phyloP scores from a whole-genome alignment of 64 coral and sea anemone species.

The Anthopleura sola region DNA sequence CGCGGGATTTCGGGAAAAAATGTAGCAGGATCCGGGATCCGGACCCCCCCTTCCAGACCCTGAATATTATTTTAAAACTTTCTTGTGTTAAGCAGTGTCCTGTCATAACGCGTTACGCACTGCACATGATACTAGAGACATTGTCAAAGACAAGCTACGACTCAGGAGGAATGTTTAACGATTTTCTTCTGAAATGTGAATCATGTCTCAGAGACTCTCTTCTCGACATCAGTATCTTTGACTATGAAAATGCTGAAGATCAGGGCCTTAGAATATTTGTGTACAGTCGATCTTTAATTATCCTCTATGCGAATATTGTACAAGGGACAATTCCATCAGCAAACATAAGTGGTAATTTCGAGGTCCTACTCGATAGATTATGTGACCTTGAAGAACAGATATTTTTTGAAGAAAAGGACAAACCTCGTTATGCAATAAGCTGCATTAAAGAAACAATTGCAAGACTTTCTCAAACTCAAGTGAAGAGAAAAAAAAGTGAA shows the following conservation, averaged over 20 bases:
- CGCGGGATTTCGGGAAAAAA: no score
- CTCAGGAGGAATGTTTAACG: not conserved
- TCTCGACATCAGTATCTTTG: not conserved
- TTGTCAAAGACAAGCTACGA: not conserved
- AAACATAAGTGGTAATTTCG: not conserved
- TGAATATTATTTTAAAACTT: not conserved
- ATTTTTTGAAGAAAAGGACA: not conserved
- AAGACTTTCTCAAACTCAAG: not conserved
- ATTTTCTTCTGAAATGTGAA: not conserved
- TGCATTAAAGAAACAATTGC: not conserved
- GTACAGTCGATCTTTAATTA: conserved; percentile 1
- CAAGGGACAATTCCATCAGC: not conserved
- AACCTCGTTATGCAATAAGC: not conserved
- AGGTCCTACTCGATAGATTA: not conserved
- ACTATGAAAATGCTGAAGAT: not conserved
- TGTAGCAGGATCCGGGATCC: no score
- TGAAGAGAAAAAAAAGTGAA: not conserved
- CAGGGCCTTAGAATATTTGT: not conserved
- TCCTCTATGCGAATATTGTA: not conserved
- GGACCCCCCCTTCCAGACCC: no score
- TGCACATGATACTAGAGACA: not conserved
- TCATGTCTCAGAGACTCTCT: not conserved
- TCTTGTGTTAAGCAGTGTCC: not conserved
- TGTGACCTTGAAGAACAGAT: not conserved
- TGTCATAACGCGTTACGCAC: not conserved